Evolutionary conservation across 2,113 vertebrate species (phyloP).

Genomic region (Epinephelus moara): DNA sequence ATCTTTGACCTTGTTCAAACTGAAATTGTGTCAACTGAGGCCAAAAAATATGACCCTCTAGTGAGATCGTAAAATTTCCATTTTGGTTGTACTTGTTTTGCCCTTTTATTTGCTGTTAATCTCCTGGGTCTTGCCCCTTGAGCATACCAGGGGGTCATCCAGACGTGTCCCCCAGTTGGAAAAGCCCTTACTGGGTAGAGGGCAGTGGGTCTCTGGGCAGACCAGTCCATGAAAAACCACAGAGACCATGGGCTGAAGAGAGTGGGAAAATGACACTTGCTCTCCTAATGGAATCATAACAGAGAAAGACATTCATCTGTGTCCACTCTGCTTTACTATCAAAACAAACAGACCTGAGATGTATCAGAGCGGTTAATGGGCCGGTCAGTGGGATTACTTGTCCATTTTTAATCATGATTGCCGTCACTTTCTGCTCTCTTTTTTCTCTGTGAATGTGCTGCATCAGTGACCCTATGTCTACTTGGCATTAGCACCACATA

Average conservation of each 20-base stretch:
- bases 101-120: constrained; percentile 36
- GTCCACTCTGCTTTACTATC: constrained; percentile 43
- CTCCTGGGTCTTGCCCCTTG: constrained; percentile 39
- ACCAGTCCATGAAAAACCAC: constrained; percentile 16
- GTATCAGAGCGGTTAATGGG: constrained; percentile 59
- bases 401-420: constrained; percentile 38
- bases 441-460: background rate
- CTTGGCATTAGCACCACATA: constrained; percentile 1
- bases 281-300: constrained; percentile 71
- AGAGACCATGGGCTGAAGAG: constrained; percentile 27
- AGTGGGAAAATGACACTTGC: constrained; percentile 66
- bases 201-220: constrained; percentile 23
- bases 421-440: constrained; percentile 26
- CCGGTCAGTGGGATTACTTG: constrained; percentile 47
- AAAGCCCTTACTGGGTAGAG: constrained; percentile 32
- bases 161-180: constrained; percentile 47
- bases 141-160: constrained; percentile 66
- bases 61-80: constrained; percentile 35
- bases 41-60: constrained; percentile 14
- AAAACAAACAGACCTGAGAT: constrained; percentile 68
- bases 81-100: constrained; percentile 40
- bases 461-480: background rate
- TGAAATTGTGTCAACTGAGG: constrained; percentile 32
- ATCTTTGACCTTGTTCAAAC: constrained; percentile 43
- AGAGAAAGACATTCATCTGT: constrained; percentile 67